Conservation (phyloP, 2,888 invertebrate species). For the Actias luna region DNA sequence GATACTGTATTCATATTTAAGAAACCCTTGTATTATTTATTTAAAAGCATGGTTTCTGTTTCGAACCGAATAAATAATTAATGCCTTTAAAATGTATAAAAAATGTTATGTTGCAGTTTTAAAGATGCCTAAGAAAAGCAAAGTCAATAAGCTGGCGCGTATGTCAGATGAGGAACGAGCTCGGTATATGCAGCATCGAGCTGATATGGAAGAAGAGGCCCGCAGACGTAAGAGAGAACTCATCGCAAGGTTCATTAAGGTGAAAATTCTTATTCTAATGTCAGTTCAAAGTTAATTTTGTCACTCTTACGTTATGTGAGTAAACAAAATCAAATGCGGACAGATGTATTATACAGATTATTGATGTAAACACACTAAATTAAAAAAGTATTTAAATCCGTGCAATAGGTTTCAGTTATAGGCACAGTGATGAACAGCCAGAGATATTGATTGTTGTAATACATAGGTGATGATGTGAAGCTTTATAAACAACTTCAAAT, state of each 20-base stretch:
- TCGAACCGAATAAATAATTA: background rate
- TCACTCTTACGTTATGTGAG: too few relatives aligned
- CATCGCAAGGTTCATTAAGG: constrained; percentile 90
- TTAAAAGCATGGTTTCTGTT: background rate
- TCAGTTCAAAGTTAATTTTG: background rate
- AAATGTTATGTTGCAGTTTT: constrained; percentile 19
- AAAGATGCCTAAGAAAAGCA: constrained; percentile 85
- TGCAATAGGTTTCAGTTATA: too few relatives aligned
- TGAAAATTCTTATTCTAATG: constrained; percentile 43
- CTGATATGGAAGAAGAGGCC: constrained; percentile 91
- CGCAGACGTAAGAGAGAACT: constrained; percentile 90
- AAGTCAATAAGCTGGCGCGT: constrained; percentile 88
- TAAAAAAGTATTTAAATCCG: too few relatives aligned
- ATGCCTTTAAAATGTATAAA: background rate
- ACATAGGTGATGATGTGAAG: too few relatives aligned
- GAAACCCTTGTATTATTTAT: background rate
- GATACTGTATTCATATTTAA: background rate
- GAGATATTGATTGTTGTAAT: too few relatives aligned
- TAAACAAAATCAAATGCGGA: too few relatives aligned
- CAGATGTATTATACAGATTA: too few relatives aligned
- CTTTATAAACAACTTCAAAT: too few relatives aligned
- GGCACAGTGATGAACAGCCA: too few relatives aligned
- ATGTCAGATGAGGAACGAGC: constrained; percentile 93
- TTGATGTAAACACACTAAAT: too few relatives aligned
- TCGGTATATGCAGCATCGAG: constrained; percentile 90